phyloP scores from a whole-genome alignment of 2,797 vertebrate species.

The Mus minutoides region DNA sequence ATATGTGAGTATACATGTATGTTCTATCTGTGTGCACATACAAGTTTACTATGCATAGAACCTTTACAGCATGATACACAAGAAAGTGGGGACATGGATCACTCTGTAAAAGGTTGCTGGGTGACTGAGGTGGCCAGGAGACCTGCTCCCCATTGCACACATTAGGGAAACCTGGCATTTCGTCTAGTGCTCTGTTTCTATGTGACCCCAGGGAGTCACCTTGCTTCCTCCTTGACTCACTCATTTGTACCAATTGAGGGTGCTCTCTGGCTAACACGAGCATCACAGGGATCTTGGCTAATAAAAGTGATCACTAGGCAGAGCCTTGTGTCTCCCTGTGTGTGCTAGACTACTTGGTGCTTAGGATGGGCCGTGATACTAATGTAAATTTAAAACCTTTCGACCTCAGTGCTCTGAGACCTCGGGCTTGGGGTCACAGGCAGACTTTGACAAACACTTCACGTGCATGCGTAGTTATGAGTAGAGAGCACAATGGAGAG shows the following conservation, averaged over 20 bases:
- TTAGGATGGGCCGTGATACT: background rate
- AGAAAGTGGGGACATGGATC: background rate
- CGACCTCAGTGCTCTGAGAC: background rate
- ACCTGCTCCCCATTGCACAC: constrained; percentile 4
- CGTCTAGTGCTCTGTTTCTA: background rate
- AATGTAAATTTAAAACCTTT: background rate
- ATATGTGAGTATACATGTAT: too few species aligned
- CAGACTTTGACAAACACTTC: background rate
- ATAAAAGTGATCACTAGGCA: background rate
- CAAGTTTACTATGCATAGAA: background rate
- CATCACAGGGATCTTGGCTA: background rate
- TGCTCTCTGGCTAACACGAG: background rate
- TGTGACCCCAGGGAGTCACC: background rate
- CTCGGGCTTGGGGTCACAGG: background rate
- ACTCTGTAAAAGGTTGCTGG: background rate
- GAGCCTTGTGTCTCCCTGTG: background rate
- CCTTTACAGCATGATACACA: background rate
- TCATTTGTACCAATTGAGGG: background rate
- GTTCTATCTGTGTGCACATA: background rate
- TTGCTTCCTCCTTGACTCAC: background rate
- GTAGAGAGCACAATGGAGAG: background rate
- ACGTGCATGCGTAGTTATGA: background rate
- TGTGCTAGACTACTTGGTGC: background rate
- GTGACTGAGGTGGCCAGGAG: background rate
- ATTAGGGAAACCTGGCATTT: background rate